Evolutionary conservation across 2,888 invertebrate genomes (phyloP).

Genomic region (Stenodera caucasica): DNA sequence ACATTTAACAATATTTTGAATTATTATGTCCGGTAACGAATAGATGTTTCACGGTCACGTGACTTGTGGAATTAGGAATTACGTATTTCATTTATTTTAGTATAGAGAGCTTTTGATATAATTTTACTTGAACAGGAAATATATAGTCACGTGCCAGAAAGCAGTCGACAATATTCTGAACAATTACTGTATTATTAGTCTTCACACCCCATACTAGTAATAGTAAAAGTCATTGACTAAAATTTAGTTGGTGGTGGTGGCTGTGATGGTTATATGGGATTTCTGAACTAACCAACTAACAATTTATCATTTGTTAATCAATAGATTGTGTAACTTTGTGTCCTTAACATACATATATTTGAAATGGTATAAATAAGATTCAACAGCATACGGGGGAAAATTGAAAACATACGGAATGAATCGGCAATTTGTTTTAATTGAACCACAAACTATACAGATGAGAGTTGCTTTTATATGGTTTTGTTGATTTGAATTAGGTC

Average conservation of each 20-base stretch:
- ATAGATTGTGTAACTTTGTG: constrained; percentile 29
- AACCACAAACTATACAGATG: constrained; percentile 9
- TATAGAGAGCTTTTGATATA: constrained; percentile 16
- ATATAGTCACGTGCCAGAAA: constrained; percentile 37
- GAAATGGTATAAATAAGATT: constrained; percentile 12
- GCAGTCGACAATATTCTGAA: constrained; percentile 35
- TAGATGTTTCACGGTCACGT: constrained; percentile 36
- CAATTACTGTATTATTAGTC: constrained; percentile 43
- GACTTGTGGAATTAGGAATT: constrained; percentile 32
- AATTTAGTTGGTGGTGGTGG: constrained; percentile 26
- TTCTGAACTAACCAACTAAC: background rate
- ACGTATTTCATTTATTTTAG: constrained; percentile 15
- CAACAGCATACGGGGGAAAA: constrained; percentile 4
- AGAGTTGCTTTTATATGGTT: background rate
- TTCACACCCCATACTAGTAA: constrained; percentile 33
- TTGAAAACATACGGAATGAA: constrained; percentile 27
- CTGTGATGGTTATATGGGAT: constrained; percentile 13
- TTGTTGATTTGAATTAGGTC: background rate
- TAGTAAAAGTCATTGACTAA: constrained; percentile 22
- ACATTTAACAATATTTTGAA: constrained; percentile 39
- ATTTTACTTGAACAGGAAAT: constrained; percentile 38
- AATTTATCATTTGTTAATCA: constrained; percentile 38
- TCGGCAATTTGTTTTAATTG: constrained; percentile 27
- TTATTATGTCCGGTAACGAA: constrained; percentile 37
- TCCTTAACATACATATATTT: constrained; percentile 16